Percentiles rank a stretch among this genome's conserved stretches.
Conservation (phyloP, 2,888 invertebrate species). For the Lagria hirta region DNA sequence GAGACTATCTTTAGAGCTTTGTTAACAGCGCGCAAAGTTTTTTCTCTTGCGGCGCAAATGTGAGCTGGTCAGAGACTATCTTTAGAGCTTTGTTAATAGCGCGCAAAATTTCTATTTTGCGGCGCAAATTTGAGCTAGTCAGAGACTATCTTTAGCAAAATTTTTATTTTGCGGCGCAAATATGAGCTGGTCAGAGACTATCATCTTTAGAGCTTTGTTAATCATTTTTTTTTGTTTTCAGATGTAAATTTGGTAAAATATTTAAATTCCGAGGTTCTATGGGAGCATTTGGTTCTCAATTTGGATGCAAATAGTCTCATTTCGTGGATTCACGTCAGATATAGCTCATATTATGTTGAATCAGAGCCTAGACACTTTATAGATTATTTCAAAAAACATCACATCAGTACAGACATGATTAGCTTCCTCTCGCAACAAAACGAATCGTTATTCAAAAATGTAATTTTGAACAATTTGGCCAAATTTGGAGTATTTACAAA, state of each 20-base stretch:
- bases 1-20: too few relatives aligned
- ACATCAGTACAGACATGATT: slow-evolving; percentile 63
- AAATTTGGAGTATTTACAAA: slow-evolving; percentile 66
- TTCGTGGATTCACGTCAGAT: slow-evolving; percentile 64
- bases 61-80: too few relatives aligned
- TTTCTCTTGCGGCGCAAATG: too few relatives aligned
- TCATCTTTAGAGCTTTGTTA: too few relatives aligned
- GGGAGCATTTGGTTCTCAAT: slow-evolving; percentile 63
- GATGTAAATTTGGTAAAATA: slow-evolving; percentile 59
- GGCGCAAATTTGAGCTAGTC: too few relatives aligned
- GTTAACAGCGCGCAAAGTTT: too few relatives aligned
- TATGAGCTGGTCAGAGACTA: too few relatives aligned
- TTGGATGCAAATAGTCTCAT: slow-evolving; percentile 63
- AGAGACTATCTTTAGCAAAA: too few relatives aligned
- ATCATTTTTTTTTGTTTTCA: slow-evolving; percentile 53
- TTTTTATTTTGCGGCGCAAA: too few relatives aligned
- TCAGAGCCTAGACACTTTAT: slow-evolving; percentile 57
- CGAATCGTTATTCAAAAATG: slow-evolving; percentile 57
- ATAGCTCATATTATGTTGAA: slow-evolving; percentile 33
- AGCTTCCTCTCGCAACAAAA: slow-evolving; percentile 44
- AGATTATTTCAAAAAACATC: slow-evolving; percentile 58
- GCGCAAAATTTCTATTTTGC: too few relatives aligned
- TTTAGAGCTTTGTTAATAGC: too few relatives aligned
- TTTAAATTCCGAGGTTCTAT: slow-evolving; percentile 58
- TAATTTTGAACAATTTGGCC: slow-evolving; percentile 62